These are phyloP conservation scores for Nephrotoma appendiculata DNA, from an alignment of 2,888 invertebrate genomes.

Conservation along the genomic window DNA sequence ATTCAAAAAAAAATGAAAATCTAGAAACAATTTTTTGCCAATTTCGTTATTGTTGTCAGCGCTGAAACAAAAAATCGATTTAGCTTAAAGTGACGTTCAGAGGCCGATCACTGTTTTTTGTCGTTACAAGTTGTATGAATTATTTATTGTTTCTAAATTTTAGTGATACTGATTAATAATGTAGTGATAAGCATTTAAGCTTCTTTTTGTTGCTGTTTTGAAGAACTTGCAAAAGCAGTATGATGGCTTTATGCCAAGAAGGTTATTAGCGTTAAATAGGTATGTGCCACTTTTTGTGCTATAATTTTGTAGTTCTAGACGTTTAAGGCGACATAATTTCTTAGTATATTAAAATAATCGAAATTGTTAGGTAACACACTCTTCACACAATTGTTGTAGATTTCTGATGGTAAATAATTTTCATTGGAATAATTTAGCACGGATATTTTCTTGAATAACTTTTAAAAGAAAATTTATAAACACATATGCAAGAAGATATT, in stretches of 20 bases:
- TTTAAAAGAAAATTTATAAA: not conserved
- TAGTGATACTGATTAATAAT: too few relatives aligned
- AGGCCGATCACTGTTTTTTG: not conserved
- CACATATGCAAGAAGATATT: not conserved
- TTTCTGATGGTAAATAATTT: not conserved
- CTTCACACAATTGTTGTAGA: not conserved
- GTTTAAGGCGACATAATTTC: not conserved
- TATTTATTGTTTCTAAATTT: not conserved
- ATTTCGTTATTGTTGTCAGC: not conserved
- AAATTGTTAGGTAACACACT: not conserved
- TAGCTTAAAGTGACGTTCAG: not conserved
- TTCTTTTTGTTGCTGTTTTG: not conserved
- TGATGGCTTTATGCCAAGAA: not conserved
- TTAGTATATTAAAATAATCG: not conserved
- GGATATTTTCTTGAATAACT: not conserved
- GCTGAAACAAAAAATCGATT: not conserved
- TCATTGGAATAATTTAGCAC: not conserved
- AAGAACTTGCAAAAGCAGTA: not conserved
- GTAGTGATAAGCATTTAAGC: not conserved
- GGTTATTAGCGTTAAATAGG: not conserved
- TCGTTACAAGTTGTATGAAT: not conserved
- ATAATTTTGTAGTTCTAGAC: not conserved
- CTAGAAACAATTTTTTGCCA: too few relatives aligned
- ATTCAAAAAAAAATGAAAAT: not conserved
- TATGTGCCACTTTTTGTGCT: not conserved